phyloP scores from a whole-genome alignment of 1,140 invertebrate species.

The Archegozetes longisetosus region DNA sequence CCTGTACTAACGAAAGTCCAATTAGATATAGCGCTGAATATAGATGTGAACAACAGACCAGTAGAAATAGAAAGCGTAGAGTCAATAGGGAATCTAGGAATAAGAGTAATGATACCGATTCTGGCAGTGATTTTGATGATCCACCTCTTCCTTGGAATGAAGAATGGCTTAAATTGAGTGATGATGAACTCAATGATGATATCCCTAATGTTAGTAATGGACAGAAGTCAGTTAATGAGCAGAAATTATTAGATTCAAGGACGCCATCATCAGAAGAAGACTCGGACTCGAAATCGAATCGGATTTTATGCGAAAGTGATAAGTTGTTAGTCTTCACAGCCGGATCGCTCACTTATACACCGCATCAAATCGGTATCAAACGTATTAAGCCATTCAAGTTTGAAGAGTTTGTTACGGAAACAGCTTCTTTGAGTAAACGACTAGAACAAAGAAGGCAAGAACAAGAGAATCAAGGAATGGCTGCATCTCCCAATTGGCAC shows the following conservation, averaged over 20 bases:
- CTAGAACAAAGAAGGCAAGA: constrained; percentile 14
- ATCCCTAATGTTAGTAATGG: background rate
- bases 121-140: constrained; percentile 18
- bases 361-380: constrained; percentile 73
- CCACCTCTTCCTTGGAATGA: constrained; percentile 19
- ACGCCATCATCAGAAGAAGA: background rate
- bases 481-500: constrained; percentile 23
- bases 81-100: background rate
- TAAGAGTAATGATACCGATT: background rate
- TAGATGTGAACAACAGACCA: background rate
- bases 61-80: background rate
- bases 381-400: constrained; percentile 50
- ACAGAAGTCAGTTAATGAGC: background rate
- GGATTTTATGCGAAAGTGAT: constrained; percentile 30
- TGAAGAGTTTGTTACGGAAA: constrained; percentile 41
- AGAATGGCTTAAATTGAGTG: constrained; percentile 18
- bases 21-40: constrained; percentile 20
- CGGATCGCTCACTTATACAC: constrained; percentile 64
- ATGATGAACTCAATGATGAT: background rate
- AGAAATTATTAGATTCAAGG: background rate
- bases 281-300: background rate
- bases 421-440: constrained; percentile 13
- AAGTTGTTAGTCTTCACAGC: constrained; percentile 74
- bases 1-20: constrained; percentile 19
- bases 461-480: constrained; percentile 8